Percentiles rank a stretch among this genome's conserved stretches.
Conservation (phyloP, 2,888 invertebrate genomes). For the Antitype chi region DNA sequence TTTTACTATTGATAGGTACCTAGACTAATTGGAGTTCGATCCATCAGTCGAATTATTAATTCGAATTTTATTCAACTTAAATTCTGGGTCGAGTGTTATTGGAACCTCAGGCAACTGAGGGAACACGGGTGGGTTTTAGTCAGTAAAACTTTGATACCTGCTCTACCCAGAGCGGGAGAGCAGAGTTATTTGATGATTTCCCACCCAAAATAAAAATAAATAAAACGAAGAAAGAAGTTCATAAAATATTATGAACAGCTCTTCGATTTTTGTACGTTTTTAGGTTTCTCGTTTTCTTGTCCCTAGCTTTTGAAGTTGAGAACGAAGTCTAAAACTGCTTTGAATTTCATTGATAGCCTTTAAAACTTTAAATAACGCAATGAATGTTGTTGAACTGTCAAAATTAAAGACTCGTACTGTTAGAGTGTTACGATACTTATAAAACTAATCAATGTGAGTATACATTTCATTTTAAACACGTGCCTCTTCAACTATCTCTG, state of each 20-base stretch:
- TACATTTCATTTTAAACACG: background rate
- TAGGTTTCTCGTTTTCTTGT: background rate
- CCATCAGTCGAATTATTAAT: background rate
- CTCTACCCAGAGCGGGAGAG: too few species aligned
- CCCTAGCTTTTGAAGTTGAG: background rate
- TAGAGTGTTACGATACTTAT: background rate
- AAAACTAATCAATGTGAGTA: background rate
- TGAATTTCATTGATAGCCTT: background rate
- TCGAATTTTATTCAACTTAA: background rate
- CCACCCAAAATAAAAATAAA: too few species aligned
- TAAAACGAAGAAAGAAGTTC: too few species aligned
- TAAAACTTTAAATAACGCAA: background rate
- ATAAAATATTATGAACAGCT: background rate
- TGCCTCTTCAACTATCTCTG: conserved; percentile 17
- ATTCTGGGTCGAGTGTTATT: conserved; percentile 10
- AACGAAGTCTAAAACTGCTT: background rate
- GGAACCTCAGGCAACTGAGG: too few species aligned
- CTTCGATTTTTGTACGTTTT: background rate
- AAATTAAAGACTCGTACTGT: too few species aligned
- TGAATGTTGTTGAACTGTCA: too few species aligned
- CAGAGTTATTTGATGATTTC: too few species aligned
- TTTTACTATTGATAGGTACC: background rate
- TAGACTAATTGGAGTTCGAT: conserved; percentile 1
- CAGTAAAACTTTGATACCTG: too few species aligned
- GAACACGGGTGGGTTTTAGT: too few species aligned